Base-by-base conservation (phyloP, 2,113 vertebrate species). In the Rhinoderma darwinii region DNA sequence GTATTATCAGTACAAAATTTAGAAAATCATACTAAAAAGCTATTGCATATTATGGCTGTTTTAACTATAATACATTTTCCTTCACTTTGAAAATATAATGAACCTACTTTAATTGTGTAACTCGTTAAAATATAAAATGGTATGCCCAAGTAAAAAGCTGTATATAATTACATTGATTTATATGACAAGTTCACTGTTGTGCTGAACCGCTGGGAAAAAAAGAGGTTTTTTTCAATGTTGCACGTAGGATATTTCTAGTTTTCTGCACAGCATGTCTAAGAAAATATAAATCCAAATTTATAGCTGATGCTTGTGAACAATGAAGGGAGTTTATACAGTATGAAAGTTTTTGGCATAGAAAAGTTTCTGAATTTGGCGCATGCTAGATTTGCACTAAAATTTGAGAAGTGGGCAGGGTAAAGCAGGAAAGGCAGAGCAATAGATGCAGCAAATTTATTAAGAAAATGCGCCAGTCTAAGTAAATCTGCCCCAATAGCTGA, bases 111-210 rank as follows among this genome's bases (percentile, higher is more conserved):
- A n/a, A 39, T 41, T 74, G 37, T 43, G 20, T n/a, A 22, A 74
- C 4, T 22, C 25, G 73, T 47, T 75, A 75, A 41, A 14, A 75
- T 44, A 44, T 41, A 41, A 72, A 72, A 41, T 7, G 27, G 14
- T 41, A 11, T 39, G 35, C 35, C 37, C 68, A 39, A 25, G 15
- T 17, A 15, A 41, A 75, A 47, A 41, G 25, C 41, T 75, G 73
- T 75, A 8, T 44, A 43, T n/a, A 44, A 44, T 75, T 75, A 44
- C 35, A 44, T 47, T 44, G 25, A 75, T 44, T 75, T 74, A 74
- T 43, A n/a, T 75, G 73, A 75, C 72, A 74, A 74, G 8, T 74
- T n/a, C 37, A 25, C 41, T 15, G 41, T 47, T 44, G 73, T 47
- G n/a, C 41, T n/a, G 73, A 43, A 75, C 73, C 27, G 73, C 41